Conservation (phyloP, 2,888 invertebrate species). For the Latrodectus elegans region DNA sequence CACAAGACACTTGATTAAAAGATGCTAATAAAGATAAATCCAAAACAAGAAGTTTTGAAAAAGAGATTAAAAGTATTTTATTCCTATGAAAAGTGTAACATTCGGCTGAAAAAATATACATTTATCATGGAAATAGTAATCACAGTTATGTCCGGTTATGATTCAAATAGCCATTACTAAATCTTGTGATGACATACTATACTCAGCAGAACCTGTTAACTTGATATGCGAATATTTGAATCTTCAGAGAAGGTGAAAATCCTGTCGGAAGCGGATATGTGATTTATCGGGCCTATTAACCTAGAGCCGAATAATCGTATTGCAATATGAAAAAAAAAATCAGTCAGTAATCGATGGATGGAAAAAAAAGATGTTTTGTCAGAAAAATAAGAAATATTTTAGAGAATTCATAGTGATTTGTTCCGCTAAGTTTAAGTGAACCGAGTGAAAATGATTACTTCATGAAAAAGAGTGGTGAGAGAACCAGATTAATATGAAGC, state of each 20-base stretch:
- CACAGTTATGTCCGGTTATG: neutral
- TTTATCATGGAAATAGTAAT: neutral
- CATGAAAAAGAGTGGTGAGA: constrained; percentile 1
- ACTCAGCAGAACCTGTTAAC: constrained; percentile 7
- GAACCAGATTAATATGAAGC: neutral
- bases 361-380: neutral
- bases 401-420: constrained; percentile 31
- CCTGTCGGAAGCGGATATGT: neutral
- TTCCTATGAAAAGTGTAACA: neutral
- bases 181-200: neutral
- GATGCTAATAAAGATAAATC: no score
- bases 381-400: neutral
- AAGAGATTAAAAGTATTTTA: neutral
- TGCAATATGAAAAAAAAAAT: constrained; percentile 21
- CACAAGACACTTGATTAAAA: no score
- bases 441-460: constrained; percentile 14
- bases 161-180: neutral
- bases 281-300: constrained; percentile 50
- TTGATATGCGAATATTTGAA: constrained; percentile 18
- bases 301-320: constrained; percentile 22
- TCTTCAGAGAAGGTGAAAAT: neutral
- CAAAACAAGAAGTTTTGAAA: neutral
- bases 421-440: constrained; percentile 45
- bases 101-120: neutral
- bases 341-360: neutral